Conservation (phyloP, 53 echinoderm and acorn worm genomes). For the Henricia sp. region DNA sequence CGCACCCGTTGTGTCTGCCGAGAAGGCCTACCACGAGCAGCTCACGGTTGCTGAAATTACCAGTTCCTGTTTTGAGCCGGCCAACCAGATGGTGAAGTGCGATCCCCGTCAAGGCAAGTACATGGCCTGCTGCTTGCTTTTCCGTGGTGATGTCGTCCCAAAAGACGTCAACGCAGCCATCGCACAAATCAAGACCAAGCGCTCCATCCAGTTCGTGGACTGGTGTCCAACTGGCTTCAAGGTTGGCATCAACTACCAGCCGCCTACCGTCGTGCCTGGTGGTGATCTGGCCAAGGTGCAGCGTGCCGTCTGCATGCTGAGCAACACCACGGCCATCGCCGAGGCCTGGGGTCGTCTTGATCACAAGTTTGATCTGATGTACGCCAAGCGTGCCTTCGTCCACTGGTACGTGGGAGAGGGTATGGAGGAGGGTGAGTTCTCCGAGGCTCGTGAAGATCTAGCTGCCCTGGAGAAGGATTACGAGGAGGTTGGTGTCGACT, state of each 20-base stretch:
- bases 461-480: conserved; percentile 88
- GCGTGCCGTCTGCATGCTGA: conserved; percentile 97
- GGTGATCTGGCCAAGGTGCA: conserved; percentile 86
- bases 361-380: conserved; percentile 93
- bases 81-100: conserved; percentile 97
- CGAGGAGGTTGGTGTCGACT: too few species aligned
- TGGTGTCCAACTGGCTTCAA: conserved; percentile 99
- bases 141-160: conserved; percentile 97
- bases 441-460: conserved; percentile 79
- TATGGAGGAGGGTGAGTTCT: conserved; percentile 84
- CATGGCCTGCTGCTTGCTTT: conserved; percentile 98
- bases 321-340: conserved; percentile 98
- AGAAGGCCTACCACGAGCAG: too few species aligned
- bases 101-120: conserved; percentile 98
- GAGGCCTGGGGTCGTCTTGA: conserved; percentile 99
- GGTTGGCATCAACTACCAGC: conserved; percentile 99
- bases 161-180: conserved; percentile 94
- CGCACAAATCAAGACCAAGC: conserved; percentile 93
- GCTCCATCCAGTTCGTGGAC: conserved; percentile 91
- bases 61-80: too few species aligned
- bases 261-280: conserved; percentile 84
- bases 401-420: conserved; percentile 93
- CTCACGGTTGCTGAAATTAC: too few species aligned
- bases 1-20: too few species aligned
- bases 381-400: conserved; percentile 93